These are phyloP conservation scores for Poeciliopsis prolifica DNA, from an alignment of 2,113 vertebrate genomes.

Conservation along the genomic window DNA sequence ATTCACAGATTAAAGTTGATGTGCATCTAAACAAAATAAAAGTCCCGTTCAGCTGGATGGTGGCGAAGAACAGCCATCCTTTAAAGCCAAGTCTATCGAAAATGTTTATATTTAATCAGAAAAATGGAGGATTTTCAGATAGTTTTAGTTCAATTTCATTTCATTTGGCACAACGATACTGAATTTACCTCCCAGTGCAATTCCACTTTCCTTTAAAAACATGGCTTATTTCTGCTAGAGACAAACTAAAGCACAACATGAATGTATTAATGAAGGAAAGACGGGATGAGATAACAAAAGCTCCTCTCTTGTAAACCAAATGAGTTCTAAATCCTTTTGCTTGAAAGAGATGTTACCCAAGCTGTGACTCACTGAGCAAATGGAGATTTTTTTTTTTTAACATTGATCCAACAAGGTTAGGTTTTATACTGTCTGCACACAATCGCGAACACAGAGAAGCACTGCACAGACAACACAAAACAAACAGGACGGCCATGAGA, in stretches of 20 bases:
- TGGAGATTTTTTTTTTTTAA: background rate
- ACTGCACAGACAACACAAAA: conserved; percentile 63
- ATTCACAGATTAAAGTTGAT: conserved; percentile 2
- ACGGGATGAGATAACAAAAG: background rate
- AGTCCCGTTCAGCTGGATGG: conserved; percentile 29
- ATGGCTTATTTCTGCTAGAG: conserved; percentile 63
- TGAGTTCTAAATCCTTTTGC: background rate
- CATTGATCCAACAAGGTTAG: conserved; percentile 17
- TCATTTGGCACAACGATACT: background rate
- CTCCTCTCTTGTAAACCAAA: background rate
- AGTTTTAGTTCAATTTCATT: background rate
- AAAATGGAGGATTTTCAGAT: background rate
- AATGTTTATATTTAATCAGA: background rate
- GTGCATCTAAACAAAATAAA: conserved; percentile 3
- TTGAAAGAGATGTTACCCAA: background rate
- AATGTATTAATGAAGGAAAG: conserved; percentile 10
- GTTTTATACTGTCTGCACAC: conserved; percentile 25
- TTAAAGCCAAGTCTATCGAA: no score
- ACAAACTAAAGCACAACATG: conserved; percentile 21
- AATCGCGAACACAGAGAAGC: conserved; percentile 58
- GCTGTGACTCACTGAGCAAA: background rate
- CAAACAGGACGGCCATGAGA: conserved; percentile 48
- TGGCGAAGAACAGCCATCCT: background rate
- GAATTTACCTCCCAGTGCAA: conserved; percentile 14
- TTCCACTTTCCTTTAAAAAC: conserved; percentile 14